phyloP scores from a whole-genome alignment of 2,113 vertebrate species.

The Phalacrocorax pelagicus region DNA sequence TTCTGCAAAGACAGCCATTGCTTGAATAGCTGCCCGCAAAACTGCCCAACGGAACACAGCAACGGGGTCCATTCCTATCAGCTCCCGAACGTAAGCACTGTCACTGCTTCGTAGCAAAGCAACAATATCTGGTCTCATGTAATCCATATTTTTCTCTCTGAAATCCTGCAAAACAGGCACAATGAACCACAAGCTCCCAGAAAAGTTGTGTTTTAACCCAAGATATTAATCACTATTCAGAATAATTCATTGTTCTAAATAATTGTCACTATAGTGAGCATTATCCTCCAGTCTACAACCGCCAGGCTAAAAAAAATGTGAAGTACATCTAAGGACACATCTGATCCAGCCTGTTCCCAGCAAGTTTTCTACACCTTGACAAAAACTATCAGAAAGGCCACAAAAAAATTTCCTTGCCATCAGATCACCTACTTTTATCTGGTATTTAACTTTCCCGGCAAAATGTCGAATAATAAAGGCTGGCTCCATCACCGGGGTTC shows the following conservation, averaged over 20 bases:
- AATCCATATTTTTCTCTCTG: conserved; percentile 97
- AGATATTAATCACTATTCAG: neutral
- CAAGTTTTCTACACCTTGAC: neutral
- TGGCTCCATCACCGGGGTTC: conserved; percentile 93
- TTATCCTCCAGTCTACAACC: neutral
- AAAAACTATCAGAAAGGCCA: neutral
- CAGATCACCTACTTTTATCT: conserved; percentile 86
- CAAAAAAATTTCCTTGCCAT: neutral
- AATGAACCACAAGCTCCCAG: fast-evolving
- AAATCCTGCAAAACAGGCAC: conserved; percentile 82
- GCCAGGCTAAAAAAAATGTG: neutral
- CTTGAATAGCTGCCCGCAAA: conserved; percentile 84
- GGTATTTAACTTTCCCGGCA: conserved; percentile 95
- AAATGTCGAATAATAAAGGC: conserved; percentile 97
- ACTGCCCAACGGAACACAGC: conserved; percentile 97
- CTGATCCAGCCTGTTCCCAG: neutral
- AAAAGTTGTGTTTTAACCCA: neutral
- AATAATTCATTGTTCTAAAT: neutral
- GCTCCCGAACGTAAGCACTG: conserved; percentile 88
- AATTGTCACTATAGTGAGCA: fast-evolving
- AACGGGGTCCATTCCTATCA: conserved; percentile 95
- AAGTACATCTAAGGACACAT: neutral
- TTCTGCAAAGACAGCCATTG: conserved; percentile 89
- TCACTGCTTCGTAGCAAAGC: conserved; percentile 93
- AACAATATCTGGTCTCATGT: conserved; percentile 97